These are phyloP conservation scores for Callyntrura sp. DNA, from an alignment of 2,888 invertebrate genomes.

Conservation along the genomic window DNA sequence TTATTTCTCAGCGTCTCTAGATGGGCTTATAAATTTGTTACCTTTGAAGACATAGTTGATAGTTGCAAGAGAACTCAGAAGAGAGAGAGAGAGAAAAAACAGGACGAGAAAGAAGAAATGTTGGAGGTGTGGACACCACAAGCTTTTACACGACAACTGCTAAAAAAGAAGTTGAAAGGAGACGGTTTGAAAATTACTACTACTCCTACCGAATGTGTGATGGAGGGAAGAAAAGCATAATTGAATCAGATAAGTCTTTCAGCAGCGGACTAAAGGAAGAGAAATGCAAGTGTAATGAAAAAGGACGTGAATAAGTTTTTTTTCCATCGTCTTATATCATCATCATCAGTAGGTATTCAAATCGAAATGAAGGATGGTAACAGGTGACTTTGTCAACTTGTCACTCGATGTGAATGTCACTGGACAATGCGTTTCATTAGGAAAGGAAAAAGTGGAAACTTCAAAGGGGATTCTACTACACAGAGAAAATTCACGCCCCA, in stretches of 20 bases:
- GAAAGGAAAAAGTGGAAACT: slow-evolving; percentile 32
- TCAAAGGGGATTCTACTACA: not conserved
- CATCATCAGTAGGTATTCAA: slow-evolving; percentile 27
- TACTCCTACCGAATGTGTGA: not conserved
- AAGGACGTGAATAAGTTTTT: slow-evolving; percentile 44
- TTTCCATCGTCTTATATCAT: not conserved
- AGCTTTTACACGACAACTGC: slow-evolving; percentile 31
- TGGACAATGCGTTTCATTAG: slow-evolving; percentile 72
- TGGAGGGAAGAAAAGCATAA: slow-evolving; percentile 5
- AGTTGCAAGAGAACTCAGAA: not conserved
- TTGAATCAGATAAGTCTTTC: slow-evolving; percentile 63
- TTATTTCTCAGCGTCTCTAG: not conserved
- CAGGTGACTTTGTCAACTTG: slow-evolving; percentile 67
- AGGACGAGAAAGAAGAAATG: not conserved
- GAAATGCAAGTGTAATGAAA: not conserved
- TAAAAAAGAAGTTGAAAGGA: slow-evolving; percentile 40
- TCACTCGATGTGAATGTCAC: slow-evolving; percentile 60
- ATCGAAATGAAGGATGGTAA: slow-evolving; percentile 47
- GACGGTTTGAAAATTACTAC: slow-evolving; percentile 50
- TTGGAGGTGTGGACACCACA: slow-evolving; percentile 63
- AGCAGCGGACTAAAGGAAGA: not conserved
- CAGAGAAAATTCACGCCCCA: too few species aligned
- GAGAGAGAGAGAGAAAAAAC: slow-evolving; percentile 6
- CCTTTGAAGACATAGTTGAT: slow-evolving; percentile 43
- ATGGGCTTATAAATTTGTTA: slow-evolving; percentile 36